These are phyloP conservation scores for Seriola quinqueradiata DNA, from an alignment of 2,113 vertebrate genomes.

Conservation along the genomic window DNA sequence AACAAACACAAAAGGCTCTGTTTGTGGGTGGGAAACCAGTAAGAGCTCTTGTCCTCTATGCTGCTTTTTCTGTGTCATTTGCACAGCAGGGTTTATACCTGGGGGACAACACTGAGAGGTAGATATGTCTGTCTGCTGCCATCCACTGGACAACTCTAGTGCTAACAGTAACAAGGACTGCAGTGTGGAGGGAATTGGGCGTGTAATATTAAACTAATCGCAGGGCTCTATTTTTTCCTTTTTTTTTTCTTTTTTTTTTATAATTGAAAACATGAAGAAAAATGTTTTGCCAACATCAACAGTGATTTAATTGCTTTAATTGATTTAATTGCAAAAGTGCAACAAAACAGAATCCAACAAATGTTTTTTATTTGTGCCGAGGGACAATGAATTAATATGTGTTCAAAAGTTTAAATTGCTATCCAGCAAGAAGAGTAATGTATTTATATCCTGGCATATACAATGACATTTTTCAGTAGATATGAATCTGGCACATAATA, in stretches of 20 bases:
- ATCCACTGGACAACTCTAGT: conserved; percentile 15
- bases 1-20: not conserved
- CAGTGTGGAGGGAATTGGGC: not conserved
- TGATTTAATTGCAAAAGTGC: not conserved
- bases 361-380: not conserved
- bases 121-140: not conserved
- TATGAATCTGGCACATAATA: not conserved
- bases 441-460: not conserved
- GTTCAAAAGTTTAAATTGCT: not conserved
- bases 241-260: too few relatives aligned
- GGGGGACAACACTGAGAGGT: not conserved
- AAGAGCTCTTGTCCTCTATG: not conserved
- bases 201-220: not conserved
- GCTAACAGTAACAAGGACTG: not conserved
- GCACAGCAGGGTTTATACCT: not conserved
- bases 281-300: not conserved
- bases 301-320: not conserved
- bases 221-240: too few relatives aligned
- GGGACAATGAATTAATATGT: not conserved
- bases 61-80: not conserved
- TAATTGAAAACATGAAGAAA: too few relatives aligned
- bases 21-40: not conserved
- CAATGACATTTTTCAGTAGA: too few relatives aligned
- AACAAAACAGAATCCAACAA: not conserved
- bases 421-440: not conserved